Evolutionary conservation across 2,888 invertebrate species (phyloP).

Genomic region (Galerucella nymphaeae): DNA sequence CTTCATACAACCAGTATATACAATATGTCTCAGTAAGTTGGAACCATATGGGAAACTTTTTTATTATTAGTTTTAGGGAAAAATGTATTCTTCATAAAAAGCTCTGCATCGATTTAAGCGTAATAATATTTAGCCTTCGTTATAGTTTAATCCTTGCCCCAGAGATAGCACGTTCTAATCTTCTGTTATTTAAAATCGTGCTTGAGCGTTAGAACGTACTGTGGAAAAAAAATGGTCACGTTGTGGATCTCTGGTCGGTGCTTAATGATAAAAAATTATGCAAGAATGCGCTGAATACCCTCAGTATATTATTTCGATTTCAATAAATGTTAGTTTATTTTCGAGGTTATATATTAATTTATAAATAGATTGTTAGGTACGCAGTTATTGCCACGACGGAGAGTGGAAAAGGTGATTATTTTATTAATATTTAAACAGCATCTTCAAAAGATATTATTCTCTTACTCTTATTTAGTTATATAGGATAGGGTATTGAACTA

Average conservation of each 20-base stretch:
- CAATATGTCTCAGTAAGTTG: too few species aligned
- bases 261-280: constrained; percentile 26
- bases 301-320: constrained; percentile 16
- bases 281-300: constrained; percentile 17
- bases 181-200: constrained; percentile 27
- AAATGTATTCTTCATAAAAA: too few species aligned
- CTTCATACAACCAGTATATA: too few species aligned
- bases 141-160: constrained; percentile 18
- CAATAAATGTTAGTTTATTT: constrained; percentile 15
- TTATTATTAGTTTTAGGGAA: too few species aligned
- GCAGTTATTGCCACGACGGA: not conserved
- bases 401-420: not conserved
- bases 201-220: not conserved
- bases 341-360: constrained; percentile 17
- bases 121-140: not conserved
- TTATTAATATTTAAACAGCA: not conserved
- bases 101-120: not conserved
- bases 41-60: too few species aligned
- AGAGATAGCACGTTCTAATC: constrained; percentile 25
- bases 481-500: too few species aligned
- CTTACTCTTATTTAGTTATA: too few species aligned
- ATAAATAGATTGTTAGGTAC: constrained; percentile 10
- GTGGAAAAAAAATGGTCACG: constrained; percentile 19
- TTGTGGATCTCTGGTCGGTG: constrained; percentile 11
- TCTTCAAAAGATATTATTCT: not conserved